Evolutionary conservation across 2,113 vertebrate genomes (phyloP).

Genomic region (Tupaia chinensis): DNA sequence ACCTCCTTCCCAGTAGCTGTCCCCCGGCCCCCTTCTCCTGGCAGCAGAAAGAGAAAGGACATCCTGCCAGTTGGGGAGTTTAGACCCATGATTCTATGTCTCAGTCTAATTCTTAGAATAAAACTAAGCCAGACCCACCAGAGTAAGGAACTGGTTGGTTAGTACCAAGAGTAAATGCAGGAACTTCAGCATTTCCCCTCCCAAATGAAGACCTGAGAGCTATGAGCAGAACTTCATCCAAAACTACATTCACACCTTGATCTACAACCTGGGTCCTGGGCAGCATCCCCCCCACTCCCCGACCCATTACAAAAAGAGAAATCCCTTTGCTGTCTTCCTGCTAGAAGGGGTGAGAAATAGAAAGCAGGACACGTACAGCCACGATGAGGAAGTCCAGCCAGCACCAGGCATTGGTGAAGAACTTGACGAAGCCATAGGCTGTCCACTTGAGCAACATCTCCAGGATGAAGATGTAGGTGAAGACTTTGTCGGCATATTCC

Average conservation of each 20-base stretch:
- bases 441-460: slow-evolving; percentile 99
- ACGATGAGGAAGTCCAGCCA: slow-evolving; percentile 99
- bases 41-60: not conserved
- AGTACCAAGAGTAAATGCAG: not conserved
- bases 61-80: not conserved
- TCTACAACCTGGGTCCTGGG: not conserved
- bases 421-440: slow-evolving; percentile 98
- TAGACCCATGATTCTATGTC: not conserved
- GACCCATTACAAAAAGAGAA: not conserved
- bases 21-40: not conserved
- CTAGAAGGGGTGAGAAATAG: slow-evolving; percentile 21
- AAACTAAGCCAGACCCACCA: not conserved
- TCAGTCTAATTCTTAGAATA: not conserved
- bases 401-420: slow-evolving; percentile 99
- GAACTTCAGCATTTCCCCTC: not conserved
- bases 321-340: not conserved
- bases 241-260: not conserved
- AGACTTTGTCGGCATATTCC: slow-evolving; percentile 97
- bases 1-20: not conserved
- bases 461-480: slow-evolving; percentile 99
- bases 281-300: not conserved
- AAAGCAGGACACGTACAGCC: slow-evolving; percentile 94
- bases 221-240: not conserved
- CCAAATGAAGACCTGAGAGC: not conserved
- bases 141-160: not conserved